Evolutionary conservation across 2,888 invertebrate species (phyloP), one percentile per base, ranked within the genome.

Genomic region (Drosophila setosimentum): DNA sequence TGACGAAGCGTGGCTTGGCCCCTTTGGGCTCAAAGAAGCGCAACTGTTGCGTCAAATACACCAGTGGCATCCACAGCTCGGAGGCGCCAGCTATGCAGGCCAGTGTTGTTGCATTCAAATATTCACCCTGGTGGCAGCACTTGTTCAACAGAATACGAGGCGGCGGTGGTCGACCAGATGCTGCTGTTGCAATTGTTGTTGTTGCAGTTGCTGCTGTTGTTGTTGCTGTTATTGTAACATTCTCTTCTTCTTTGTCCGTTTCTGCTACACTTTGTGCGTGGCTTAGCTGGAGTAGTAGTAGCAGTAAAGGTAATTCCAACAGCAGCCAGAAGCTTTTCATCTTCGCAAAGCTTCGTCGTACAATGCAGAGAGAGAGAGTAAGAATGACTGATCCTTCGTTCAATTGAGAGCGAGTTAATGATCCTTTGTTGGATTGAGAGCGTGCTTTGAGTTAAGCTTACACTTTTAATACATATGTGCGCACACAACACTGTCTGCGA

Each of bases 121-220:
- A 93, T 88, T 94, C 94, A 55, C 94, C 94, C 71, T 93, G 92
- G 32, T 92, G 94, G 87, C 95, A 95, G 91, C 95, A 95, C 90
- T 94, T 94, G 78, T 94, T 93, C 54, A 95, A 92, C 49, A 82
- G 90, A 50, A 94, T 92, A 48, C 82, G 83, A 29, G 91, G 89
- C 53, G 92, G 92, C 13, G 91, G 85, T n/a, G 77, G 65, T 2
- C 78, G 76, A 6, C 74, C 78, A 0, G 82, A 57, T 1, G 77
- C 49, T 10, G 67, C 40, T 7, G 69, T 24, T 54, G 48, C 7
- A 16, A 65, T 40, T 40, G 65, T 30, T 18, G 62, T 57, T n/a
- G 62, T 29, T 7, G 58, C 37, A 21, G 35, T 11, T 30, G 45
- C 16, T 30, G 62, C 33, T 7, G 60, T 35, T 42, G 48, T 16